These are phyloP conservation scores for Drosophila borborema DNA, from an alignment of 2,888 invertebrate species.

Conservation along the genomic window DNA sequence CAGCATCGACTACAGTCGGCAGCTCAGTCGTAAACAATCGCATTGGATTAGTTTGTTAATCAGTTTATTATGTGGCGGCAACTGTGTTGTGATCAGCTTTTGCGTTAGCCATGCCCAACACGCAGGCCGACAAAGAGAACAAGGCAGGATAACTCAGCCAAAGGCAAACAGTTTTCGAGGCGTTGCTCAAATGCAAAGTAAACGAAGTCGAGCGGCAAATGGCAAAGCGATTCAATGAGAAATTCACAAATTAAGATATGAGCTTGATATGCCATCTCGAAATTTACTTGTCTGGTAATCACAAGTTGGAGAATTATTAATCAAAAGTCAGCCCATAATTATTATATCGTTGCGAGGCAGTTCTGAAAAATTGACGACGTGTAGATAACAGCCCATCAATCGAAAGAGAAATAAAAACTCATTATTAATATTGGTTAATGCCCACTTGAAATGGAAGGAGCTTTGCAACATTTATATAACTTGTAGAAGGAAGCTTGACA, in stretches of 20 bases:
- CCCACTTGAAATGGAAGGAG: not conserved
- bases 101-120: not conserved
- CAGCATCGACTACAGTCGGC: slow-evolving; percentile 20
- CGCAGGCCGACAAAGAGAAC: not conserved
- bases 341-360: not conserved
- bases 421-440: not conserved
- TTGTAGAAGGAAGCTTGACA: no score
- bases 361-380: not conserved
- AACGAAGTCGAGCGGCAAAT: slow-evolving; percentile 19
- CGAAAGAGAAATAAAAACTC: not conserved
- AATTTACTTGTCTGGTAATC: slow-evolving; percentile 2
- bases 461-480: no score
- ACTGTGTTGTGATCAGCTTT: slow-evolving; percentile 40
- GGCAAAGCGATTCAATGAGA: slow-evolving; percentile 31
- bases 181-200: slow-evolving; percentile 26
- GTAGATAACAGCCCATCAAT: not conserved
- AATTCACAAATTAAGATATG: slow-evolving; percentile 17
- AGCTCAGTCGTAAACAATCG: slow-evolving; percentile 72
- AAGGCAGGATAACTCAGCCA: slow-evolving; percentile 11
- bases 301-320: not conserved
- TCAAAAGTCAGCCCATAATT: not conserved
- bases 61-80: slow-evolving; percentile 66
- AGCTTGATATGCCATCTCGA: not conserved
- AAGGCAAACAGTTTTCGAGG: slow-evolving; percentile 12
- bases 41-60: slow-evolving; percentile 77